phyloP scores from a whole-genome alignment of 2,888 invertebrate species.

The Sturmia bella region DNA sequence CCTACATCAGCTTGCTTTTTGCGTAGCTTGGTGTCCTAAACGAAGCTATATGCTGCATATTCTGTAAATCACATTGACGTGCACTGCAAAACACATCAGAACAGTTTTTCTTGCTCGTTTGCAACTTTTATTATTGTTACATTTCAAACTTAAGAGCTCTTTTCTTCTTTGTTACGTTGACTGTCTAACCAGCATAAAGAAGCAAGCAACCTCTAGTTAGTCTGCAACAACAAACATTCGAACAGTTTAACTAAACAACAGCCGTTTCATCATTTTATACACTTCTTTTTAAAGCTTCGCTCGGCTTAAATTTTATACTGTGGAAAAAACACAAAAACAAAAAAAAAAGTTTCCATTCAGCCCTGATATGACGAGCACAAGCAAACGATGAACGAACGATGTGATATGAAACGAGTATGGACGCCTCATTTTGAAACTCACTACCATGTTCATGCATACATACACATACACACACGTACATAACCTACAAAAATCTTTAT shows the following conservation, averaged over 20 bases:
- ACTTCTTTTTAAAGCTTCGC: conserved; percentile 62
- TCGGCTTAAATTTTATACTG: conserved; percentile 56
- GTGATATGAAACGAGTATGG: conserved; percentile 63
- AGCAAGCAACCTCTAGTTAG: conserved; percentile 50
- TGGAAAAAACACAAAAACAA: conserved; percentile 27
- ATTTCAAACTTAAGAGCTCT: conserved; percentile 66
- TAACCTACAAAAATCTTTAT: conserved; percentile 79
- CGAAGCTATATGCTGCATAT: no score
- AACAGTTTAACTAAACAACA: conserved; percentile 59
- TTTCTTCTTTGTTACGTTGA: conserved; percentile 36
- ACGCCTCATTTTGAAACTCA: conserved; percentile 70
- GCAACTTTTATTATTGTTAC: conserved; percentile 67
- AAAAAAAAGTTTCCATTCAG: conserved; percentile 58
- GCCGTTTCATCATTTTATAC: conserved; percentile 64
- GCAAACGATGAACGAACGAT: conserved; percentile 41
- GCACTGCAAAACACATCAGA: conserved; percentile 47
- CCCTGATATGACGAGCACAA: conserved; percentile 64
- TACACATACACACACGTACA: conserved; percentile 75
- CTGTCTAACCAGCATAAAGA: conserved; percentile 41
- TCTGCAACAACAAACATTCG: conserved; percentile 52
- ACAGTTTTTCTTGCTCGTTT: conserved; percentile 53
- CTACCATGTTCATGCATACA: conserved; percentile 78
- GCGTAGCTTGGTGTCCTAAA: no score
- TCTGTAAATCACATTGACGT: not conserved
- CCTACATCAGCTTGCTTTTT: no score